These are phyloP conservation scores for Craniophora ligustri DNA, from an alignment of 2,888 invertebrate species.

Conservation along the genomic window DNA sequence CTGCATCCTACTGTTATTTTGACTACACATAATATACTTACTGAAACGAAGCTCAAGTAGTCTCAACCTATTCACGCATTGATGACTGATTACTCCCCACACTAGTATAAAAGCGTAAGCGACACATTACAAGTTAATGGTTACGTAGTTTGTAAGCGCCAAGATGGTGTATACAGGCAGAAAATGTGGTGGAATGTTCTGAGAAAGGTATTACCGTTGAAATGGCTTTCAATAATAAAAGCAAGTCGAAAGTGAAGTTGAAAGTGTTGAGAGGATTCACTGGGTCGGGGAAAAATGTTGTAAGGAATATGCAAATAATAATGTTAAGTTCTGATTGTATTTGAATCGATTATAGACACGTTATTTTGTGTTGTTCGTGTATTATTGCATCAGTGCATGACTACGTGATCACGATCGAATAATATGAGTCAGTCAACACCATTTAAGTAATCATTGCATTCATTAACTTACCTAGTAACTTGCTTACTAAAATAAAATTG, in stretches of 20 bases:
- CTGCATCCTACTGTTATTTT: background rate
- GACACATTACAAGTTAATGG: conserved; percentile 33
- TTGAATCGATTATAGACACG: conserved; percentile 4
- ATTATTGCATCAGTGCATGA: conserved; percentile 36
- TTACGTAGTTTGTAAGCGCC: conserved; percentile 25
- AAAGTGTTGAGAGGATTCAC: conserved; percentile 43
- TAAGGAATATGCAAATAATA: conserved; percentile 19
- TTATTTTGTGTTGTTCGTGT: conserved; percentile 13
- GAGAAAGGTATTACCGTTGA: conserved; percentile 44
- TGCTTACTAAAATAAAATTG: conserved; percentile 8
- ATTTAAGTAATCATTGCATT: conserved; percentile 26
- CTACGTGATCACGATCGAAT: conserved; percentile 34
- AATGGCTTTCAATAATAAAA: conserved; percentile 46
- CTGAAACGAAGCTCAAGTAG: conserved; percentile 12
- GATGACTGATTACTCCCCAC: conserved; percentile 22
- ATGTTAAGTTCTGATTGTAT: conserved; percentile 11
- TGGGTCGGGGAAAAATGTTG: conserved; percentile 30
- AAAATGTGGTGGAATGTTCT: conserved; percentile 25
- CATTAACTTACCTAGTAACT: conserved; percentile 4
- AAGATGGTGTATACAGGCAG: conserved; percentile 41
- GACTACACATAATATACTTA: background rate
- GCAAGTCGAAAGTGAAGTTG: conserved; percentile 44
- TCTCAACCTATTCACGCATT: conserved; percentile 3
- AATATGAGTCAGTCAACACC: conserved; percentile 28
- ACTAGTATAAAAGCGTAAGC: conserved; percentile 19